Conservation (phyloP, 2,797 vertebrate species). For the Helarctos malayanus region DNA sequence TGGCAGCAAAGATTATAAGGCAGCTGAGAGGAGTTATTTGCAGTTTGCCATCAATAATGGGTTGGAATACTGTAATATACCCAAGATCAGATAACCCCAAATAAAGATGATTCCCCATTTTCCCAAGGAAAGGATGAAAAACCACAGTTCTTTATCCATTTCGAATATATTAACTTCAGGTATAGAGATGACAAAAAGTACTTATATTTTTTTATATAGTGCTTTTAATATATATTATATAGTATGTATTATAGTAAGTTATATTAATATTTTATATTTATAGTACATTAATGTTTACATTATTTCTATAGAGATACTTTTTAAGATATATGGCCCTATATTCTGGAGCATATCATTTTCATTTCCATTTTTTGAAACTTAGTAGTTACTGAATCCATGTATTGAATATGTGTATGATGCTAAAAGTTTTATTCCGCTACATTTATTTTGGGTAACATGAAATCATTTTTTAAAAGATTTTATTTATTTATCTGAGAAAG, state of each 20-base stretch:
- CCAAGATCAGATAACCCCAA: background rate
- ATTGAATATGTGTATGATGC: background rate
- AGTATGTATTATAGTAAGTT: background rate
- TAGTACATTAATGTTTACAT: background rate
- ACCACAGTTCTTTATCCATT: background rate
- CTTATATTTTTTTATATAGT: background rate
- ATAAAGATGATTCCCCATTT: background rate
- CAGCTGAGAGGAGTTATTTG: background rate
- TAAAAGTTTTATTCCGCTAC: background rate
- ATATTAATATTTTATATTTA: background rate
- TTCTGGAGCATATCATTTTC: background rate
- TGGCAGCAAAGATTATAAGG: background rate
- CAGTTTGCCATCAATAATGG: background rate
- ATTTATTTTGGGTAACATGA: background rate
- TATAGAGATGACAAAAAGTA: background rate
- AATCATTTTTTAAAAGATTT: background rate
- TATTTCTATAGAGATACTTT: conserved; percentile 12
- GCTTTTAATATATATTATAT: background rate
- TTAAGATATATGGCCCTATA: background rate
- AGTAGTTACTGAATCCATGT: background rate
- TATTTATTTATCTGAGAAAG: too few relatives aligned
- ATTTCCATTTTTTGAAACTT: conserved; percentile 33
- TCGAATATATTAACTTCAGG: background rate
- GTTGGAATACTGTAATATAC: background rate
- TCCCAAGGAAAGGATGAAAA: background rate